Base-by-base conservation (phyloP, 2,113 vertebrate genomes). In the Tylochromis polylepis region DNA sequence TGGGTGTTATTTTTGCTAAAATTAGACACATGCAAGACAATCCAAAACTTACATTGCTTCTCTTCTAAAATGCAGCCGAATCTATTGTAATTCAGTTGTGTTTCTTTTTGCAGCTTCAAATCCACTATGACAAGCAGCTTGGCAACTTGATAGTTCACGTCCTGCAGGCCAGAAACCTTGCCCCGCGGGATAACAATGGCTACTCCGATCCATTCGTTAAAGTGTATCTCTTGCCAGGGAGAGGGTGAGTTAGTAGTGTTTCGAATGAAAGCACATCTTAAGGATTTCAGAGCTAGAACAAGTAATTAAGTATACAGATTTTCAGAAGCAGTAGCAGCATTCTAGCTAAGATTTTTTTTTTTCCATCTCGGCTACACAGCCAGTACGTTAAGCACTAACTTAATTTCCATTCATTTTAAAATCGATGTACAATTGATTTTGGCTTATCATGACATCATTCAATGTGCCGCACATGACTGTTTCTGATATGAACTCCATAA, bases 121-220 rank as follows among this genome's bases (percentile, higher is more conserved):
- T 99, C 95, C 99, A 97, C 96, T 99, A 99, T 65, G 99, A 99
- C 96, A 98, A 98, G 93, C 97, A 98, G 93, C 96, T 99, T 89
- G 99, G 98, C 87, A 99, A 99, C 95, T 95, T 99, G 90, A 98
- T 99, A 87, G 98, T 99, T 85, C 99, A 99, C 55, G 97, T 99
- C 84, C 98, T 99, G 85, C 98, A 99, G 96, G 99, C 99, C 89
- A 97, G 98, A 93, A 99, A 98, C 94, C 97, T 99, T 41, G 96
- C 96, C 55, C 97, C 97, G 6, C 95, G 98, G 92, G 98, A 99
- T 94, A 99, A 98, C 95, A 98, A 99, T 1, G 98, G 98, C 85
- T 99, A 98, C 95, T 99, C 99, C 0, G 99, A 99, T 87, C 98
- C 99, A 10, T 99, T 99, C 92, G 98, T 99, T 92, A 99, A 99